Evolutionary conservation across 2,797 vertebrate genomes (phyloP), one percentile per base, ranked within the genome.

Genomic region (Eleutherodactylus coqui): DNA sequence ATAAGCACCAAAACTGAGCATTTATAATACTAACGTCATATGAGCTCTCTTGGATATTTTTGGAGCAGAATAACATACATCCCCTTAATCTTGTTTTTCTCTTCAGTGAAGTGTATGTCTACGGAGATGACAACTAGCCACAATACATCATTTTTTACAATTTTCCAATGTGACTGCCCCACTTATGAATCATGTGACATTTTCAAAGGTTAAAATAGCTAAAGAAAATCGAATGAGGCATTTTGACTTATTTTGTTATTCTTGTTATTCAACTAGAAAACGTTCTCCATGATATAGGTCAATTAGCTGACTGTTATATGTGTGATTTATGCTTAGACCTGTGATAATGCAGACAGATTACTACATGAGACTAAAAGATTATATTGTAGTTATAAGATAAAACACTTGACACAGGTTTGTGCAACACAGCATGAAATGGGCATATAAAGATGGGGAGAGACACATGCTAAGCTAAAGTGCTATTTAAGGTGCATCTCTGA

Each of bases 131-230:
- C 32, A 69, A 69, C 0, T 34, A 69, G 43, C 8, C 5, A 41
- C 34, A 72, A 72, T 14, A 72, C 16, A n/a, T 72, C 69, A 72
- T n/a, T 72, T 72, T 16, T 36, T 69, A 72, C 41, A 72, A 38
- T 72, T 72, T 72, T 43, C 38, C 69, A 43, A 41, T 43, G 24
- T 72, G 69, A 72, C 38, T 43, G 32, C 14, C 17, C 36, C 36
- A 72, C 38, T 43, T 43, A 72, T 21, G 4, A 72, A 72, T 43
- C 19, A 72, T 72, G 38, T 72, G 69, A 72, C 69, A 72, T 72
- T 72, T 72, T 43, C 38, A 72, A 72, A 72, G 69, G 69, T 72
- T 72, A 72, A 36, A 43, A 9, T 72, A n/a, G 36, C 69, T 43
- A 72, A 70, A 70, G 69, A 43, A 43, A 72, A 72, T 72, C n/a